Conservation (phyloP, 1,140 invertebrate species). For the Apolygus lucorum region DNA sequence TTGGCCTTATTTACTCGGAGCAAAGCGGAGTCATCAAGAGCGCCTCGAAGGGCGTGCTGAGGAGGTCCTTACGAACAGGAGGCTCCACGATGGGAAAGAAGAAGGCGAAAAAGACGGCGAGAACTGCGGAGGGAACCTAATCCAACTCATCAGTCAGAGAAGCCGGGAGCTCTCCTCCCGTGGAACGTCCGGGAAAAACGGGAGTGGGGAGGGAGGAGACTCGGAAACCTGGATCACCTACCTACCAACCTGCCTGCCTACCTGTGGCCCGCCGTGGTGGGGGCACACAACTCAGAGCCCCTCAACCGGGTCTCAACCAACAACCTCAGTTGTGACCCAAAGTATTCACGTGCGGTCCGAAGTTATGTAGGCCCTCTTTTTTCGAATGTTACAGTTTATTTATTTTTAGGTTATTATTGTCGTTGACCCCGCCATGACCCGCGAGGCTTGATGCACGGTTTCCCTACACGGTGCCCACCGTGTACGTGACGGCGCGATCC, state of each 20-base stretch:
- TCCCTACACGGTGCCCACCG: too few species aligned
- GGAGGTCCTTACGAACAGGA: too few species aligned
- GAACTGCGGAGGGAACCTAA: too few species aligned
- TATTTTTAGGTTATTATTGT: background rate
- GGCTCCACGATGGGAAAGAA: too few species aligned
- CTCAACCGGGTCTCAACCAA: conserved; percentile 3
- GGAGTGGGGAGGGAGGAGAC: background rate
- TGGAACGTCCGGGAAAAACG: too few species aligned
- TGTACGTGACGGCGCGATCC: too few species aligned
- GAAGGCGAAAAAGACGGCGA: background rate
- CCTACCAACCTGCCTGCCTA: background rate
- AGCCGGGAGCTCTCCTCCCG: background rate
- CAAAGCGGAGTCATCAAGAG: too few species aligned
- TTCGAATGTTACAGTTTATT: background rate
- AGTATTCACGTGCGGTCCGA: conserved; percentile 2
- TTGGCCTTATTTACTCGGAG: too few species aligned
- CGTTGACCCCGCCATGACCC: too few species aligned
- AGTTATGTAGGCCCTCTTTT: conserved; percentile 1
- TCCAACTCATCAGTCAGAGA: background rate
- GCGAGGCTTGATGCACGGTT: too few species aligned
- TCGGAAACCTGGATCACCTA: conserved; percentile 9
- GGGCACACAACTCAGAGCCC: background rate
- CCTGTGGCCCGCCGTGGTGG: background rate
- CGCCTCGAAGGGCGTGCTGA: too few species aligned
- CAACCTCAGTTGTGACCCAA: conserved; percentile 14